phyloP scores from a whole-genome alignment of 2,797 vertebrate genomes.

The Sebastes elongatus region DNA sequence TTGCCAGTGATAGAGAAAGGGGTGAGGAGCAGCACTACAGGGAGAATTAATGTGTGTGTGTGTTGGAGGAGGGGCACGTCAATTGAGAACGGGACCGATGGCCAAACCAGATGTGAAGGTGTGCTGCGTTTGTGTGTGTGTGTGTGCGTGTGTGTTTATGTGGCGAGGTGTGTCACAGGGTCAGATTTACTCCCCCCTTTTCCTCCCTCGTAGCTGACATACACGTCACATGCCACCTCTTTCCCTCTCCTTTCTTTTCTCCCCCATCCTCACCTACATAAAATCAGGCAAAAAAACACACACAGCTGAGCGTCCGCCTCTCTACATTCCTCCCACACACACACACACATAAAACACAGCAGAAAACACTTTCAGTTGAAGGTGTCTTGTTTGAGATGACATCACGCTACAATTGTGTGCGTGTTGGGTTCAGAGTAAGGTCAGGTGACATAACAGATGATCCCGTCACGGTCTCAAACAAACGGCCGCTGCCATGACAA shows the following conservation, averaged over 20 bases:
- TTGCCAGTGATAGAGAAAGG: conserved; percentile 78
- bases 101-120: conserved; percentile 83
- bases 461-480: conserved; percentile 60
- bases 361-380: conserved; percentile 1
- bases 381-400: conserved; percentile 52
- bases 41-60: conserved; percentile 72
- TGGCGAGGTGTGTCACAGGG: conserved; percentile 56
- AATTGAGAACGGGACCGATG: conserved; percentile 66
- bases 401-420: conserved; percentile 34
- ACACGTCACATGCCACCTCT: conserved; percentile 54
- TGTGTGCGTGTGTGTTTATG: conserved; percentile 27
- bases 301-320: background rate
- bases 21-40: conserved; percentile 68
- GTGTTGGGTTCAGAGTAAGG: conserved; percentile 64
- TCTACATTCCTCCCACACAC: conserved; percentile 10
- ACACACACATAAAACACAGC: background rate
- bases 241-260: background rate
- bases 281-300: background rate
- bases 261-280: conserved; percentile 18
- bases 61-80: conserved; percentile 67
- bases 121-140: conserved; percentile 16
- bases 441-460: conserved; percentile 77
- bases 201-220: conserved; percentile 41
- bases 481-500: conserved; percentile 65
- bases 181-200: conserved; percentile 43